Evolutionary conservation across 2,797 vertebrate genomes (phyloP).

Genomic region (Anguilla pacifica): DNA sequence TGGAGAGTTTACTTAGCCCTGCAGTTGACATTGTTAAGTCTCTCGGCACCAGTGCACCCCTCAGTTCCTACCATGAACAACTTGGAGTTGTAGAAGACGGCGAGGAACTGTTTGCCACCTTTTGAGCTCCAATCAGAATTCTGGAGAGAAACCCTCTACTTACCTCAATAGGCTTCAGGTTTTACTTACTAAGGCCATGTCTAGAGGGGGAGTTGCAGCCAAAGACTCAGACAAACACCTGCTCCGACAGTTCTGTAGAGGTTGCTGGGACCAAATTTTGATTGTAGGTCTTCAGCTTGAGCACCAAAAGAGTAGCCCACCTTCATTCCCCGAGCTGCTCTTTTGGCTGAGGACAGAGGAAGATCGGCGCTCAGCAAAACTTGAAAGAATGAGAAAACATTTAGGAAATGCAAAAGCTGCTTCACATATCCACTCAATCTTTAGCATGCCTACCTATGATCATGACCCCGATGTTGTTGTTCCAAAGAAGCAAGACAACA

Average conservation of each 20-base stretch:
- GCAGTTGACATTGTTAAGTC: conserved; percentile 38
- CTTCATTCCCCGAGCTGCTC: neutral
- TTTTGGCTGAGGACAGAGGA: conserved; percentile 11
- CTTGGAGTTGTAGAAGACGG: conserved; percentile 32
- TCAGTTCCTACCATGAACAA: conserved; percentile 30
- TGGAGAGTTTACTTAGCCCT: conserved; percentile 41
- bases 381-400: conserved; percentile 22
- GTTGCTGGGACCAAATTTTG: conserved; percentile 38
- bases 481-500: too few relatives aligned
- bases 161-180: conserved; percentile 34
- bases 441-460: neutral
- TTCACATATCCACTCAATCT: conserved; percentile 9
- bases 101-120: conserved; percentile 37
- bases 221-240: neutral
- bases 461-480: too few relatives aligned
- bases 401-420: conserved; percentile 19
- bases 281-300: conserved; percentile 35
- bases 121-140: conserved; percentile 38
- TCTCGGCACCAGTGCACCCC: conserved; percentile 25
- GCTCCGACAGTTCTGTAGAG: conserved; percentile 20
- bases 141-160: conserved; percentile 31
- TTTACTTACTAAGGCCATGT: conserved; percentile 35
- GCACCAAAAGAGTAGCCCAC: neutral
- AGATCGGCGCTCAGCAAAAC: neutral
- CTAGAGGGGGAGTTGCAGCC: conserved; percentile 36